Conservation (phyloP, 2,113 vertebrate species). For the Puntigrus tetrazona region DNA sequence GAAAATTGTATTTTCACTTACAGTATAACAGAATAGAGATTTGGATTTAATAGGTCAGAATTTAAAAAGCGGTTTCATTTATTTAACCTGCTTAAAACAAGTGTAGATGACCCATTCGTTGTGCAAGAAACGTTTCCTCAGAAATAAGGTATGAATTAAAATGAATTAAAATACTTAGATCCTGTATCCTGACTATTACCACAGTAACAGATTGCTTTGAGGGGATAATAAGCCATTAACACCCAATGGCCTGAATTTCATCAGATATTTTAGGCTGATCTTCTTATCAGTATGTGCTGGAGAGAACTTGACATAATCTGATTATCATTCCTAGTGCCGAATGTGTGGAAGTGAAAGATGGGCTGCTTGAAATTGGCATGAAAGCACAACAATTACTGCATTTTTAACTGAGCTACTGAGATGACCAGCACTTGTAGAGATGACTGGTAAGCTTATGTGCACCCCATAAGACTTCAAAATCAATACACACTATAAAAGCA, state of each 20-base stretch:
- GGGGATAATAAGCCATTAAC: conserved; percentile 66
- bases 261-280: conserved; percentile 69
- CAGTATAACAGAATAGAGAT: background rate
- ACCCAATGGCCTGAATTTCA: conserved; percentile 63
- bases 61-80: background rate
- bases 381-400: background rate
- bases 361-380: background rate
- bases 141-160: background rate
- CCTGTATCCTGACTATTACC: conserved; percentile 50
- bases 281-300: conserved; percentile 67
- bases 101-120: background rate
- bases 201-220: conserved; percentile 34
- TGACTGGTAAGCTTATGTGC: background rate
- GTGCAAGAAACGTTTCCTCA: background rate
- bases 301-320: conserved; percentile 64
- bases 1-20: background rate
- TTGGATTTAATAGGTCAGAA: background rate
- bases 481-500: background rate
- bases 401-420: background rate
- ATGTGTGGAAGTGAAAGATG: conserved; percentile 51
- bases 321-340: conserved; percentile 50
- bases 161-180: conserved; percentile 47
- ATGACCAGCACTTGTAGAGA: background rate
- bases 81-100: background rate
- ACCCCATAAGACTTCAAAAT: background rate